A percentile compares a stretch with the other conserved stretches of the same genome.
phyloP scores from a whole-genome alignment of 2,888 invertebrate genomes.

The Melanostoma mellinum region DNA sequence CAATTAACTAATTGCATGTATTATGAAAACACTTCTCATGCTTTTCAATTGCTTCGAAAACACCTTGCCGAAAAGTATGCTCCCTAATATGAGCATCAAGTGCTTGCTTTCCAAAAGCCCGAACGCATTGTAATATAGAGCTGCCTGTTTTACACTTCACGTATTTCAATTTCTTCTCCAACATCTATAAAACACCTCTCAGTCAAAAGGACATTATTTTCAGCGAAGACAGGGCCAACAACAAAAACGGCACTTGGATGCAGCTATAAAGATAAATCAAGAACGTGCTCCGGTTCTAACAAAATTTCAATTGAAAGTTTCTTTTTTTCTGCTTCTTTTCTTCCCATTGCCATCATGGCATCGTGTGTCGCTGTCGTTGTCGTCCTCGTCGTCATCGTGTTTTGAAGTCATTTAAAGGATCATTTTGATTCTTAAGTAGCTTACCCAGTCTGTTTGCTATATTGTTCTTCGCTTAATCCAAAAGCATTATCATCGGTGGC shows the following conservation, averaged over 20 bases:
- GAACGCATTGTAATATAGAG: slow-evolving; percentile 1
- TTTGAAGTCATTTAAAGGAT: slow-evolving; percentile 68
- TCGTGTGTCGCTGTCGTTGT: background rate
- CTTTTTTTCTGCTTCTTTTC: background rate
- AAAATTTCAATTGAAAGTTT: slow-evolving; percentile 59
- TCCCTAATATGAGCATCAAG: background rate
- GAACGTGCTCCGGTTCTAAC: slow-evolving; percentile 61
- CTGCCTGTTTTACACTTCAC: slow-evolving; percentile 46
- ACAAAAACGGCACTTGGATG: slow-evolving; percentile 39
- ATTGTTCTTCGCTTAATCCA: slow-evolving; percentile 69
- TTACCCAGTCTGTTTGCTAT: slow-evolving; percentile 62
- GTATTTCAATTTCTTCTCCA: slow-evolving; percentile 64
- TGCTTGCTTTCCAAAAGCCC: background rate
- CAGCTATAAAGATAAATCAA: slow-evolving; percentile 70
- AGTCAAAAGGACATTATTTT: slow-evolving; percentile 53
- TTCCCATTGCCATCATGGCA: background rate
- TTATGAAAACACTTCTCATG: too few species aligned
- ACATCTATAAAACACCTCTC: slow-evolving; percentile 61
- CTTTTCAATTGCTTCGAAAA: too few species aligned
- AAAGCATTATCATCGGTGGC: slow-evolving; percentile 60
- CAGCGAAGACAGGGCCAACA: slow-evolving; percentile 11
- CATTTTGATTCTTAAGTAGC: slow-evolving; percentile 64
- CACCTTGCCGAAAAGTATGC: too few species aligned
- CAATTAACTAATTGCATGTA: too few species aligned
- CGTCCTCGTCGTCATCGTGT: slow-evolving; percentile 17